Evolutionary conservation across 2,113 vertebrate species (phyloP), one percentile per base, ranked within the genome.

Genomic region (Scalopus aquaticus): DNA sequence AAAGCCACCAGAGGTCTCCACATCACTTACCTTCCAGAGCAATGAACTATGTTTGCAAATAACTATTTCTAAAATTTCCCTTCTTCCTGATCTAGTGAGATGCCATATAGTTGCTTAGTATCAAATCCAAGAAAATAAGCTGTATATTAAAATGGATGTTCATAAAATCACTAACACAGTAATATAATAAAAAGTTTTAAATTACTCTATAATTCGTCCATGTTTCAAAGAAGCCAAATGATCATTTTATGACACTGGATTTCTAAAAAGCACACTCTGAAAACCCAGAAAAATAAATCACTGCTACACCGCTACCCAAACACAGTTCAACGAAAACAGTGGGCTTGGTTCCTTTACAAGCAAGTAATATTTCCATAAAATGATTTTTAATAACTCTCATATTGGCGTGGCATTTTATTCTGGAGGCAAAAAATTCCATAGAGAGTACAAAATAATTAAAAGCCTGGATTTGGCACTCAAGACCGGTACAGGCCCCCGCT

Each of bases 1-100:
- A n/a, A n/a, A 92, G 77, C 95, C 98, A 85, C 97, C 97, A 98
- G 98, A 97, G 98, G 98, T 98, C 98, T 94, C 98, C 97, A 74
- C 10, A 0, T 16, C 90, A 92, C 95, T 51, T 94, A 81, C 42
- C 97, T 72, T 49, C 73, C 37, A 80, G 56, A 77, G 65, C 11
- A 70, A 46, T 32, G 69, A 65, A 28, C 15, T 60, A 65, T 28
- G 22, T 74, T 37, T 22, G 39, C n/a, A 79, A 82, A 60, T 56
- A 19, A 81, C 3, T 72, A 30, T 16, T 85, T 64, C 30, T 37
- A 28, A 56, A 65, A 90, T 12, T 26, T 76, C 37, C 56, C 58
- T 77, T 26, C 20, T 32, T 19, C 28, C 35, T 51, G 28, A 26
- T 17, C 51, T 9, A 26, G 46, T 51, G 78, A 90, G 73, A 93